phyloP scores from a whole-genome alignment of 2,797 vertebrate species.

The Trachurus trachurus region DNA sequence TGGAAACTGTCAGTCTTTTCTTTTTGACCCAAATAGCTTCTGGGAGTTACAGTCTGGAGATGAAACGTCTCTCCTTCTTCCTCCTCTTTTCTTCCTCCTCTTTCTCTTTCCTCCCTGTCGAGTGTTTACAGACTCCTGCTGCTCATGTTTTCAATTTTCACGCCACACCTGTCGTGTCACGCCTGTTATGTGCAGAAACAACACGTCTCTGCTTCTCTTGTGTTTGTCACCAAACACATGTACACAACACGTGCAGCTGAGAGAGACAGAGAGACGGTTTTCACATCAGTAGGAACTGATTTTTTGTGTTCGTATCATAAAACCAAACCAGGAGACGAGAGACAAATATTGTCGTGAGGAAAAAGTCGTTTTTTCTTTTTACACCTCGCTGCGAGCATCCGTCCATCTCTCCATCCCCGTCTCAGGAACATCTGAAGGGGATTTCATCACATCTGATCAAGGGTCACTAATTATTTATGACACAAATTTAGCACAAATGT shows the following conservation, averaged over 20 bases:
- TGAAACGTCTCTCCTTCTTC: background rate
- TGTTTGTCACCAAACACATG: background rate
- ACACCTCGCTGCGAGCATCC: too few relatives aligned
- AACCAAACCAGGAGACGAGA: too few relatives aligned
- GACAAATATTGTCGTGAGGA: too few relatives aligned
- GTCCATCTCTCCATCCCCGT: too few relatives aligned
- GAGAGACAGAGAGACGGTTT: too few relatives aligned
- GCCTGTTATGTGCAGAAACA: background rate
- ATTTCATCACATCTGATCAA: too few relatives aligned
- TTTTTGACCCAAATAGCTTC: background rate
- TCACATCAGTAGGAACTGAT: too few relatives aligned
- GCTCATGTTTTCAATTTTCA: background rate
- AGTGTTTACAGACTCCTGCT: background rate
- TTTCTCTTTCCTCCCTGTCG: background rate
- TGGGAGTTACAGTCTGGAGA: slow-evolving; percentile 19
- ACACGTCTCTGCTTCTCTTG: background rate
- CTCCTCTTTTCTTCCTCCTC: background rate
- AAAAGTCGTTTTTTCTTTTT: too few relatives aligned
- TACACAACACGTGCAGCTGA: background rate
- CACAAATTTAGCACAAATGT: too few relatives aligned
- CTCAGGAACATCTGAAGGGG: too few relatives aligned
- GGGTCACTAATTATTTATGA: too few relatives aligned
- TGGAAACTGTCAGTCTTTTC: background rate
- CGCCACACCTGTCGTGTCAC: background rate
- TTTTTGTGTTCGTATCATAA: too few relatives aligned